Percentiles rank a stretch among this genome's conserved stretches.
phyloP scores from a whole-genome alignment of 2,797 vertebrate species.

The Sarcophilus harrisii region DNA sequence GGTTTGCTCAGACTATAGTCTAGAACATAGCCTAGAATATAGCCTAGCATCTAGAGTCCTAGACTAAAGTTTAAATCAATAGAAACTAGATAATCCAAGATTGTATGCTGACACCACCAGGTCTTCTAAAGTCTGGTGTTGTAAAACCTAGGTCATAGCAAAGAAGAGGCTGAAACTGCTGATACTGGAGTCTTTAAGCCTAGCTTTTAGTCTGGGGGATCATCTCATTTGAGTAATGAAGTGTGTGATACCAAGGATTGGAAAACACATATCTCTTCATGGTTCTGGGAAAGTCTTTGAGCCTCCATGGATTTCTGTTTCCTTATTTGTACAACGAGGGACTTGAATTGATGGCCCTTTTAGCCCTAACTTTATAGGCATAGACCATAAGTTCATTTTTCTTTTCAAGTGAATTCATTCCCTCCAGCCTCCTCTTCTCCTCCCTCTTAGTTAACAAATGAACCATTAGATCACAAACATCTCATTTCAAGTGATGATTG shows the following conservation, averaged over 20 bases:
- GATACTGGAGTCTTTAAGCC: not conserved
- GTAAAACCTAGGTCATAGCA: not conserved
- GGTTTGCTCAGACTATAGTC: not conserved
- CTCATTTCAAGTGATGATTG: not conserved
- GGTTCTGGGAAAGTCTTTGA: not conserved
- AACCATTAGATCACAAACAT: not conserved
- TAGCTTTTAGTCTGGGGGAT: not conserved
- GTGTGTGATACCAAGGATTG: not conserved
- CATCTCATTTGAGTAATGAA: not conserved
- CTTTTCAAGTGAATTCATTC: not conserved
- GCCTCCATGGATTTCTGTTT: not conserved
- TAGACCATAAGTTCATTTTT: not conserved
- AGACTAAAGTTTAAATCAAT: not conserved
- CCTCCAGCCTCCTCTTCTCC: not conserved
- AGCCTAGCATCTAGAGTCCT: not conserved
- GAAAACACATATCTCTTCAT: not conserved
- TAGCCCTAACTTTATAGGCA: not conserved
- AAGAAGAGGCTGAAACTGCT: not conserved
- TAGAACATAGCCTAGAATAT: not conserved
- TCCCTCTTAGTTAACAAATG: not conserved
- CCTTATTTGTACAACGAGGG: not conserved
- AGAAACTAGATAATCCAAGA: not conserved
- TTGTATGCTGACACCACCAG: not conserved
- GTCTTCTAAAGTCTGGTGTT: not conserved
- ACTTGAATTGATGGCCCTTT: not conserved